phyloP scores from a whole-genome alignment of 2,797 vertebrate genomes.

The Silurus lanzhouensis region DNA sequence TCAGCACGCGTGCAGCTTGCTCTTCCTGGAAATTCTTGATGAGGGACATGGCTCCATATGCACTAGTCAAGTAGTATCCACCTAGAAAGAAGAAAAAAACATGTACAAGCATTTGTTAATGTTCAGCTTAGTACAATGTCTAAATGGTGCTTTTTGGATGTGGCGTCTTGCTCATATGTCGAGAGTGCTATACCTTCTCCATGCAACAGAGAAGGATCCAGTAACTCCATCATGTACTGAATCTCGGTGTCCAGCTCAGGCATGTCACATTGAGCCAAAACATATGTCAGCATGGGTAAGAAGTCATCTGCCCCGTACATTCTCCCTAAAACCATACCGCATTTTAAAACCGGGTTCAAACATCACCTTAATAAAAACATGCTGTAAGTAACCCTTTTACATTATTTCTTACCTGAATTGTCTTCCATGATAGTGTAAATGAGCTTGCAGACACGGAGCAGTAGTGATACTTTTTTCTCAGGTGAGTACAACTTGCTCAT shows the following conservation, averaged over 20 bases:
- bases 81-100: slow-evolving; percentile 69
- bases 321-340: slow-evolving; percentile 76
- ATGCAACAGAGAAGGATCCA: slow-evolving; percentile 90
- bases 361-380: neutral
- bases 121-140: neutral
- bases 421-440: slow-evolving; percentile 98
- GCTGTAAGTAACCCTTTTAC: neutral
- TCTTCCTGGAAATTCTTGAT: slow-evolving; percentile 98
- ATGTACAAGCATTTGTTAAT: neutral
- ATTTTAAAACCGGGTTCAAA: neutral
- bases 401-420: slow-evolving; percentile 85
- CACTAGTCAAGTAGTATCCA: slow-evolving; percentile 95
- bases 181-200: slow-evolving; percentile 84
- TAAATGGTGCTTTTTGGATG: neutral
- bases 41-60: slow-evolving; percentile 92
- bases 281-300: slow-evolving; percentile 92
- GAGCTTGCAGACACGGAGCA: slow-evolving; percentile 92
- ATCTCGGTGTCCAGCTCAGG: slow-evolving; percentile 91
- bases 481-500: slow-evolving; percentile 98
- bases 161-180: neutral
- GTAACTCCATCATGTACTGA: slow-evolving; percentile 96
- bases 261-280: slow-evolving; percentile 94
- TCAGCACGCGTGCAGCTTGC: slow-evolving; percentile 89
- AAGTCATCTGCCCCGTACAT: slow-evolving; percentile 97
- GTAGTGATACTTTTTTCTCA: slow-evolving; percentile 92